Base-by-base conservation (phyloP, 1,140 invertebrate genomes). In the Aphelenchoides besseyi region DNA sequence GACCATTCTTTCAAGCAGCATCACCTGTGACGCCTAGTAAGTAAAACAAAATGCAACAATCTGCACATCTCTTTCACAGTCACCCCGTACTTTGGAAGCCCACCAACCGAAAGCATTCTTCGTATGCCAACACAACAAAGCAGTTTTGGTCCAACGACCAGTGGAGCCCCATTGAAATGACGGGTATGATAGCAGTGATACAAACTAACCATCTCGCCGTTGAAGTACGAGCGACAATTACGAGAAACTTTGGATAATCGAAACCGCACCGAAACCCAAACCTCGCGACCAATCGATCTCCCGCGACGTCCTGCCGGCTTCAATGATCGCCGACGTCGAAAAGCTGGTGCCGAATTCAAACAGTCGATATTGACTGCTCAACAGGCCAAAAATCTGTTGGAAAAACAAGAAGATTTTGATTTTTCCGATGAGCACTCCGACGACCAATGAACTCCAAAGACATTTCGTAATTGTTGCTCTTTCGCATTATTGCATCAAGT, bases 151-250 rank as follows among this genome's bases (percentile, higher is more conserved):
- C 5, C 55, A 8, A 8, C 55, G 55, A 59, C 12, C 41, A 48
- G 12, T 48, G 12, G 41, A 48, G 41, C 12, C 28, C 32, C 63
- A 30, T 28, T 12, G 36, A 33, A 66, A 66, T 66, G 63, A 66
- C 63, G 32, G 32, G 30, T n/a, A n/a, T n/a, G 29, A 16, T 26
- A 66, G 63, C 63, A 29, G 36, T 33, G 63, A 66, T 23, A n/a
- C n/a, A n/a, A n/a, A n/a, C n/a, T n/a, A 12, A 48, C 41, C 41
- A 16, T 48, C 23, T 23, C 41, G 41, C 41, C 41, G 41, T 48
- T 48, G 12, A 48, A 23, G 41, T 48, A 48, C 41, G 41, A 48
- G 41, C 41, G 41, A 23, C 41, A 48, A 12, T 48, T 48, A 59
- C 55, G 55, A 59, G 23, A 5, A 18, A 8, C 55, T 8, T 5